Conservation (phyloP, 1,140 invertebrate species). For the Anadara kagoshimensis region DNA sequence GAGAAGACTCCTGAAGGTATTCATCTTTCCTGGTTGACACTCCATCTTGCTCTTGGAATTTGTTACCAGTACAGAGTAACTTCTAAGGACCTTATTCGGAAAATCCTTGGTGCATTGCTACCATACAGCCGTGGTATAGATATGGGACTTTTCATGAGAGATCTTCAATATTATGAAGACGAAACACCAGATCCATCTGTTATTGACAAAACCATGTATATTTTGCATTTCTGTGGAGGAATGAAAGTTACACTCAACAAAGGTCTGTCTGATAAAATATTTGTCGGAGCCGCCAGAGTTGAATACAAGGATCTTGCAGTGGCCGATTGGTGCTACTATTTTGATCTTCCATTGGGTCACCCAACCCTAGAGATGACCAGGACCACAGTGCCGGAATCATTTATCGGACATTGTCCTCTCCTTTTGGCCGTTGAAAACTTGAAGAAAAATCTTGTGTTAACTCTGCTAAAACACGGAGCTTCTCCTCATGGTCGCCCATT, state of each 20-base stretch:
- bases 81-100: slow-evolving; percentile 21
- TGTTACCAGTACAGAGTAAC: slow-evolving; percentile 34
- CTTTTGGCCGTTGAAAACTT: slow-evolving; percentile 39
- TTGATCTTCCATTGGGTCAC: slow-evolving; percentile 44
- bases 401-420: slow-evolving; percentile 28
- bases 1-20: slow-evolving; percentile 12
- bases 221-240: slow-evolving; percentile 28
- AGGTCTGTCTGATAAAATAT: slow-evolving; percentile 27
- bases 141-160: slow-evolving; percentile 45
- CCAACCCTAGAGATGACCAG: slow-evolving; percentile 35
- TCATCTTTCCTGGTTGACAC: slow-evolving; percentile 38
- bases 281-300: slow-evolving; percentile 30
- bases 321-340: slow-evolving; percentile 13
- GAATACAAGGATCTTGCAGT: slow-evolving; percentile 27
- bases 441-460: slow-evolving; percentile 32
- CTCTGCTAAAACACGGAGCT: slow-evolving; percentile 37
- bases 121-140: slow-evolving; percentile 42
- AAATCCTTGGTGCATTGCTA: slow-evolving; percentile 27
- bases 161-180: slow-evolving; percentile 34
- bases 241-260: slow-evolving; percentile 27
- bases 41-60: slow-evolving; percentile 41
- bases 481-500: slow-evolving; percentile 33
- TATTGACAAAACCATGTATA: slow-evolving; percentile 33
- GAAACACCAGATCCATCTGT: neutral
- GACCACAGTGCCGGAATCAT: slow-evolving; percentile 15